These are phyloP conservation scores for Cephalopachus bancanus DNA, from an alignment of 2,797 vertebrate species.

Conservation along the genomic window DNA sequence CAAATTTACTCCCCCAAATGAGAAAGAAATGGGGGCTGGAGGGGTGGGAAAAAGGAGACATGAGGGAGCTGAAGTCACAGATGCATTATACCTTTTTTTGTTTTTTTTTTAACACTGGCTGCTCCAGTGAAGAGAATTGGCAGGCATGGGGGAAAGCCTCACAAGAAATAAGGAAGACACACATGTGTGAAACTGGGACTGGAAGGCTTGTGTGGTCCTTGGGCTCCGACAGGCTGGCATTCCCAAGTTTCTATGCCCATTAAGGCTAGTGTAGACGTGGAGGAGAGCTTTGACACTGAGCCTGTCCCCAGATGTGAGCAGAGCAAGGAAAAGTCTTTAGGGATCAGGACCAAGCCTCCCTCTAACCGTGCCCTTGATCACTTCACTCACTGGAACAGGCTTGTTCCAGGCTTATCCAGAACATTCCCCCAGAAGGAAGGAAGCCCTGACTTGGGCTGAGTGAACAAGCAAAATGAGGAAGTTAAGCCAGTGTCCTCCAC, in stretches of 20 bases:
- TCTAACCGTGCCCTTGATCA: neutral
- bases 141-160: accelerated
- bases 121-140: neutral
- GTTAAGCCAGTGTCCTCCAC: neutral
- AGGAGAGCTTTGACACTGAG: neutral
- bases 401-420: neutral
- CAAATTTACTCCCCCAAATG: neutral
- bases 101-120: neutral
- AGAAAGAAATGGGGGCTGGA: neutral
- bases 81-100: neutral
- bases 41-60: too few relatives aligned
- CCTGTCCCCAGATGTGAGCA: neutral
- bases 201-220: neutral
- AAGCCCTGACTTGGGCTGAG: neutral
- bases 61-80: neutral
- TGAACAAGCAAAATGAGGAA: neutral
- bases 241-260: neutral
- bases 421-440: neutral
- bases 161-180: neutral
- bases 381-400: neutral
- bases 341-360: neutral
- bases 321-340: neutral
- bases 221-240: accelerated
- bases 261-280: neutral
- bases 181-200: neutral